These are phyloP conservation scores for Psephotus haematonotus DNA, from an alignment of 2,113 vertebrate genomes.

Conservation along the genomic window DNA sequence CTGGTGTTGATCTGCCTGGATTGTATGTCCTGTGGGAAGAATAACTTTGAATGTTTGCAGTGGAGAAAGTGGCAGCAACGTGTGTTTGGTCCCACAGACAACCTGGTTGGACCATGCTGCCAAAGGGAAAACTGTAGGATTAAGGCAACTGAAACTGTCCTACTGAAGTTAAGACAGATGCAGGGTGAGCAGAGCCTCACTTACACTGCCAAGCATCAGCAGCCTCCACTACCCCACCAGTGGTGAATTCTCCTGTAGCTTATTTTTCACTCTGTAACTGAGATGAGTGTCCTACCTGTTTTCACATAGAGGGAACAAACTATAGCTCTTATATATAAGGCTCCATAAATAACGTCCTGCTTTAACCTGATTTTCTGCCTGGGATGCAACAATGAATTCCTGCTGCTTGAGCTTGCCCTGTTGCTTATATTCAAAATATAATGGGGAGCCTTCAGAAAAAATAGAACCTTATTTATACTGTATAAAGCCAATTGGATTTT, in stretches of 20 bases:
- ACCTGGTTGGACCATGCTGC: background rate
- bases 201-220: background rate
- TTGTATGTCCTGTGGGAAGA: background rate
- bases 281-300: background rate
- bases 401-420: background rate
- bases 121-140: background rate
- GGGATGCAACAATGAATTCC: background rate
- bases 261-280: background rate
- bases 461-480: slow-evolving; percentile 39
- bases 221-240: background rate
- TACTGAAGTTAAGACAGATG: background rate
- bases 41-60: background rate
- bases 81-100: background rate
- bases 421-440: slow-evolving; percentile 31
- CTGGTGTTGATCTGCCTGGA: background rate
- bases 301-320: background rate
- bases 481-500: slow-evolving; percentile 52
- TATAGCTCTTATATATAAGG: background rate
- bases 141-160: background rate
- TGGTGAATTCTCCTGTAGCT: background rate
- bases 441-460: slow-evolving; percentile 32
- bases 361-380: background rate
- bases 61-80: background rate
- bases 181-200: background rate
- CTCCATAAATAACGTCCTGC: background rate